Conservation (phyloP, 1,140 invertebrate genomes). For the Neuroterus valhalla region DNA sequence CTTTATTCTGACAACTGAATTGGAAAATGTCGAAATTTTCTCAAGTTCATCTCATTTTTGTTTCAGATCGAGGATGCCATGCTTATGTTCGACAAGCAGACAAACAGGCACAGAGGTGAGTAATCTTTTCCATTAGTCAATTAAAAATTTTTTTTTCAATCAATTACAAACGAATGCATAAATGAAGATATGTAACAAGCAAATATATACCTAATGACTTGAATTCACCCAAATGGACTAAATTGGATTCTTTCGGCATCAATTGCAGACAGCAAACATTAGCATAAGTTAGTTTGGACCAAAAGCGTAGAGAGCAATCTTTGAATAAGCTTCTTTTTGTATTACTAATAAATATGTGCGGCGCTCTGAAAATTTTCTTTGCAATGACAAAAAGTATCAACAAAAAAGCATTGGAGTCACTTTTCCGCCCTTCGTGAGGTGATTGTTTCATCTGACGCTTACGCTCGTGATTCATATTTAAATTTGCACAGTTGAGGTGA, state of each 20-base stretch:
- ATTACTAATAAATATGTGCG: not conserved
- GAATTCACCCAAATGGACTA: no score
- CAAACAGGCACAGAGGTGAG: constrained; percentile 99
- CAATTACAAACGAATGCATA: no score
- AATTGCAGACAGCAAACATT: no score
- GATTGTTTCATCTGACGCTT: constrained; percentile 27
- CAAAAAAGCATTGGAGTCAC: not conserved
- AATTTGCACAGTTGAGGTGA: constrained; percentile 19
- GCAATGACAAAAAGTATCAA: not conserved
- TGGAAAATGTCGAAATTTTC: no score
- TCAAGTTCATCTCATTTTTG: constrained; percentile 66
- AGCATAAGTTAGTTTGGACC: no score
- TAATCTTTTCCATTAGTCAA: constrained; percentile 49
- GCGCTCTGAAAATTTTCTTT: not conserved
- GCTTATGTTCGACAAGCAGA: constrained; percentile 99
- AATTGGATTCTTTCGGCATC: no score
- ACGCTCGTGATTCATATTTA: constrained; percentile 29
- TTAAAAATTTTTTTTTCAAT: no score
- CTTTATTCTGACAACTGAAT: no score
- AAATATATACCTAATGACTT: no score
- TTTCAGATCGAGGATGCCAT: constrained; percentile 99
- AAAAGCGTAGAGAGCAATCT: not conserved
- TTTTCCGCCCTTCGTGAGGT: constrained; percentile 3
- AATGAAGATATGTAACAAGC: no score
- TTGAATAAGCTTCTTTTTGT: not conserved